Evolutionary conservation across 2,797 vertebrate species (phyloP).

Genomic region (Chaetophractus vellerosus): DNA sequence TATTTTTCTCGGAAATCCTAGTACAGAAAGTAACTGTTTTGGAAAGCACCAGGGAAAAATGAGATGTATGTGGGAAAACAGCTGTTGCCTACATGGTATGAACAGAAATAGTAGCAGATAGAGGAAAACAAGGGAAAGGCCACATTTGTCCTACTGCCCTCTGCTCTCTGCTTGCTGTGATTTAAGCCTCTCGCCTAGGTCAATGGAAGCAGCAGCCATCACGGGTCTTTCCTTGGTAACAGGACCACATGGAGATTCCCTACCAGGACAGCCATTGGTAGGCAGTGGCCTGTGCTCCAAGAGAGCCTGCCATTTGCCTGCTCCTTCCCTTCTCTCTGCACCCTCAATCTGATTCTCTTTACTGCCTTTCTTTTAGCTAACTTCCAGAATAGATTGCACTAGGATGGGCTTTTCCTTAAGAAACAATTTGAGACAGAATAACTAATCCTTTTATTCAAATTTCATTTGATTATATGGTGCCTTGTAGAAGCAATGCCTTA

Average conservation of each 20-base stretch:
- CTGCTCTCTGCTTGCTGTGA: neutral
- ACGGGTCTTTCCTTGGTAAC: neutral
- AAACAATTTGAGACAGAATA: neutral
- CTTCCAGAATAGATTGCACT: neutral
- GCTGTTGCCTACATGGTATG: neutral
- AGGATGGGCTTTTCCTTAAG: neutral
- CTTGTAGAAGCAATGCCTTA: neutral
- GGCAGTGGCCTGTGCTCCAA: neutral
- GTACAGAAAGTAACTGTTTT: neutral
- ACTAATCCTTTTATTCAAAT: conserved; percentile 21
- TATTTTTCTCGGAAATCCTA: neutral
- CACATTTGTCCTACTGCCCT: neutral
- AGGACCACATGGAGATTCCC: too few relatives aligned
- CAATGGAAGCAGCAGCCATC: neutral
- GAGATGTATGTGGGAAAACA: neutral
- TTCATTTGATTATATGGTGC: neutral
- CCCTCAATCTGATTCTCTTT: too few relatives aligned
- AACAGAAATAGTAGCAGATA: neutral
- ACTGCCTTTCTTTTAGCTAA: neutral
- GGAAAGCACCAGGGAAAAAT: neutral
- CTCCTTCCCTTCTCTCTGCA: too few relatives aligned
- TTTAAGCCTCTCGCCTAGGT: neutral
- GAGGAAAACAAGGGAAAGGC: neutral
- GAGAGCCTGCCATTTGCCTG: fast-evolving
- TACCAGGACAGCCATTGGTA: too few relatives aligned